phyloP scores from a whole-genome alignment of 2,113 vertebrate genomes.

The Zosterops hypoxanthus region DNA sequence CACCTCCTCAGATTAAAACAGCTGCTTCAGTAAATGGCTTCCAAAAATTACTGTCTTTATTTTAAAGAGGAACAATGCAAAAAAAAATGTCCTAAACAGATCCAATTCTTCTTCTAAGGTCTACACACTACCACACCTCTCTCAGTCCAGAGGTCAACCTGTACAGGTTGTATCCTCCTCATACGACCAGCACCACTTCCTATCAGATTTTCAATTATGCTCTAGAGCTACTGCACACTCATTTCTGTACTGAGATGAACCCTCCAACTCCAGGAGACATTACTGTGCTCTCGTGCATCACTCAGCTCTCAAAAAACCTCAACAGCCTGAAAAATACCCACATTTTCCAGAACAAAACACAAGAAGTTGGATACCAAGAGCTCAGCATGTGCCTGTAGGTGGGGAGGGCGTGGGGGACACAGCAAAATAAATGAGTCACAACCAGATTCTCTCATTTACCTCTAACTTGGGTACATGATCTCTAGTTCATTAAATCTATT shows the following conservation, averaged over 20 bases:
- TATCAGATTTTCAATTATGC: neutral
- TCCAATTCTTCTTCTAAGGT: neutral
- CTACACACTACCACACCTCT: neutral
- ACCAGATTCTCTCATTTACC: neutral
- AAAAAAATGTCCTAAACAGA: neutral
- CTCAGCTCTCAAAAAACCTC: neutral
- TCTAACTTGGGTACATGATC: neutral
- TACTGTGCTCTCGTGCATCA: neutral
- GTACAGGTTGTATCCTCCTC: too few species aligned
- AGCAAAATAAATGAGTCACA: neutral
- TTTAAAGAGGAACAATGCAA: neutral
- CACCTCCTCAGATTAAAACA: neutral
- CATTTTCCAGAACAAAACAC: neutral
- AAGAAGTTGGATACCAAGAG: neutral
- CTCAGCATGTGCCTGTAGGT: neutral
- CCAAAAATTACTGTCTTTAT: neutral
- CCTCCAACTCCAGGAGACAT: neutral
- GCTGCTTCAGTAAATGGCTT: neutral
- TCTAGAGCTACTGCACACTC: neutral
- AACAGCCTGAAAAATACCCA: neutral
- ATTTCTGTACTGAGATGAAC: neutral
- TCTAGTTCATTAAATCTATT: neutral
- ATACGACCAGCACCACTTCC: rapidly evolving
- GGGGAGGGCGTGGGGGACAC: neutral
- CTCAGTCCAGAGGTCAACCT: neutral